Evolutionary conservation across 2,797 vertebrate species (phyloP).

Genomic region (Microctenopoma stevenorrisi): DNA sequence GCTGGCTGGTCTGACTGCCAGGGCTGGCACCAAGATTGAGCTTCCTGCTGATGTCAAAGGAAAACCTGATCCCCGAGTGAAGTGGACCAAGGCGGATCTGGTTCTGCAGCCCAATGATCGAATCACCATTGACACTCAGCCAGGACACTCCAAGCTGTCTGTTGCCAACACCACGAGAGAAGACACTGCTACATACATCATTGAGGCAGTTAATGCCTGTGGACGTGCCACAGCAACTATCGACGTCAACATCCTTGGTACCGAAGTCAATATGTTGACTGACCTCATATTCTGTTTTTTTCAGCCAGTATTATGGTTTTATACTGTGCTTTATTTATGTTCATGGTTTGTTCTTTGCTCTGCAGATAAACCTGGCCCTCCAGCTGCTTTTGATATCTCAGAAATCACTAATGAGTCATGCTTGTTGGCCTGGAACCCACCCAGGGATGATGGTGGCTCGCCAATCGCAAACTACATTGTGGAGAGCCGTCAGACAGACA

Average conservation of each 20-base stretch:
- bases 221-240: slow-evolving; percentile 95
- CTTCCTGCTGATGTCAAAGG: slow-evolving; percentile 94
- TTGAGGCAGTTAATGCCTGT: slow-evolving; percentile 94
- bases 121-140: slow-evolving; percentile 90
- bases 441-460: slow-evolving; percentile 95
- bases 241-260: slow-evolving; percentile 98
- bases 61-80: slow-evolving; percentile 93
- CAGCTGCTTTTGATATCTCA: slow-evolving; percentile 96
- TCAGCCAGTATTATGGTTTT: no score
- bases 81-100: slow-evolving; percentile 96
- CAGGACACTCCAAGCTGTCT: slow-evolving; percentile 90
- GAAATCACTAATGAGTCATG: slow-evolving; percentile 96
- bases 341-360: not conserved
- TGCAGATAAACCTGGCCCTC: slow-evolving; percentile 96
- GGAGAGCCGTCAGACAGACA: slow-evolving; percentile 89
- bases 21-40: slow-evolving; percentile 96
- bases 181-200: slow-evolving; percentile 96
- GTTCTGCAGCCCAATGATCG: slow-evolving; percentile 89
- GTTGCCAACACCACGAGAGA: slow-evolving; percentile 90
- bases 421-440: slow-evolving; percentile 95
- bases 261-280: not conserved
- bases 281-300: no score
- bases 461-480: slow-evolving; percentile 95
- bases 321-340: not conserved
- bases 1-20: slow-evolving; percentile 93